Evolutionary conservation across 2,888 invertebrate genomes (phyloP).

Genomic region (Anarsia innoxiella): DNA sequence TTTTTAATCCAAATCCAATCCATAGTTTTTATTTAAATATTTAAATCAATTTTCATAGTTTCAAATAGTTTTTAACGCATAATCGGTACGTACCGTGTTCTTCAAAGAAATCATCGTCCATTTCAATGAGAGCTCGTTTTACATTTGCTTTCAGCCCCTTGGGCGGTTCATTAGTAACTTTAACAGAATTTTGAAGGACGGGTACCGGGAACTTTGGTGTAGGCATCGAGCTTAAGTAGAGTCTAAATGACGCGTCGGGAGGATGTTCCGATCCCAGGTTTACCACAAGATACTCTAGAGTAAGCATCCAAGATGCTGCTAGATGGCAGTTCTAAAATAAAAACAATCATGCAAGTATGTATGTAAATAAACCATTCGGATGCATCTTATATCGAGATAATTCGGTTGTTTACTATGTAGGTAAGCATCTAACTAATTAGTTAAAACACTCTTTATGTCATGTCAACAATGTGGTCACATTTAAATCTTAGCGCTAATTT

Average conservation of each 20-base stretch:
- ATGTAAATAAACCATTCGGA: no score
- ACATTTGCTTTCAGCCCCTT: conserved; percentile 93
- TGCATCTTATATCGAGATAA: no score
- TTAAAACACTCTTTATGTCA: no score
- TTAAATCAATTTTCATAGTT: no score
- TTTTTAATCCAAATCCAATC: no score
- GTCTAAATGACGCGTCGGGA: conserved; percentile 83
- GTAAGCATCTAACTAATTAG: no score
- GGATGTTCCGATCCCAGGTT: conserved; percentile 80
- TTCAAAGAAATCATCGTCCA: conserved; percentile 87
- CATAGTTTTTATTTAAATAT: no score
- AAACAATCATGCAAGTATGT: no score
- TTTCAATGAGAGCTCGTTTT: conserved; percentile 85
- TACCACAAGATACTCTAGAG: conserved; percentile 85
- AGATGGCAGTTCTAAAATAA: conserved; percentile 96
- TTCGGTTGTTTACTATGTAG: no score
- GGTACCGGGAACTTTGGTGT: conserved; percentile 90
- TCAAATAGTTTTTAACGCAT: no score
- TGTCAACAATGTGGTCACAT: no score
- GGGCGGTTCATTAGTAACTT: conserved; percentile 96
- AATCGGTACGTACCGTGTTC: conserved; percentile 79
- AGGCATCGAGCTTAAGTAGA: conserved; percentile 94
- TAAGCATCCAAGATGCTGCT: conserved; percentile 94
- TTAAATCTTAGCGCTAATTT: no score
- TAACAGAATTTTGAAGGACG: conserved; percentile 93